Conservation (phyloP, 2,113 vertebrate genomes). For the Macrotis lagotis region DNA sequence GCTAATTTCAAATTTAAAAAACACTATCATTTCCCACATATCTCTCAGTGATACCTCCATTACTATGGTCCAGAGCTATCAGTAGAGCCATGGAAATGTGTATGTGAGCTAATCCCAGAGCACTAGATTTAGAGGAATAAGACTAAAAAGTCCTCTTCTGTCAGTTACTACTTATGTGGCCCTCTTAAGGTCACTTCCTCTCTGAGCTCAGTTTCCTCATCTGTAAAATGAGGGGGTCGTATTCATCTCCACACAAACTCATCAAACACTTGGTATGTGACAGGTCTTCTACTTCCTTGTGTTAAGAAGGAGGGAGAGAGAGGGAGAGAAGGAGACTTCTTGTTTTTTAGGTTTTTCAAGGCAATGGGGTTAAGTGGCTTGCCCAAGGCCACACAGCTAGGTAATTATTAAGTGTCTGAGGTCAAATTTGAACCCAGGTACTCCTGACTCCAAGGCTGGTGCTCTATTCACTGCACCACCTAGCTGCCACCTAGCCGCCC, state of each 20-base stretch:
- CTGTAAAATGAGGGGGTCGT: neutral
- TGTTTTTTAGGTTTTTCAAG: too few species aligned
- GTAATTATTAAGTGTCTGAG: too few species aligned
- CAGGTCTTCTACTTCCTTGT: neutral
- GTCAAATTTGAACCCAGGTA: too few species aligned
- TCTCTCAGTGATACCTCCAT: neutral
- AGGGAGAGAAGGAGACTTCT: neutral
- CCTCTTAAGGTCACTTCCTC: neutral
- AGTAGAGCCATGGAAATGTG: neutral
- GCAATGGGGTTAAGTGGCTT: too few species aligned
- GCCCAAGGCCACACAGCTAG: too few species aligned
- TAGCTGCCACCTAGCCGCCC: too few species aligned
- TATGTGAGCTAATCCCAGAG: neutral
- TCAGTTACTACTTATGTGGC: neutral
- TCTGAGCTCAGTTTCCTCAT: slow-evolving; percentile 23
- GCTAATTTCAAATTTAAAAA: neutral
- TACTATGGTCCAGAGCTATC: neutral
- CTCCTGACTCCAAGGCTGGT: too few species aligned
- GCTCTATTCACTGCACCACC: too few species aligned
- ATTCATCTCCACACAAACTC: neutral
- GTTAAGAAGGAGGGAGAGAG: neutral
- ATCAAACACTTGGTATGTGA: neutral
- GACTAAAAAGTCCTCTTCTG: slow-evolving; percentile 12
- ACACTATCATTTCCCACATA: neutral
- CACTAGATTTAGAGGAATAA: neutral